Conservation (phyloP, 2,797 vertebrate genomes). For the Lepus oiostolus region DNA sequence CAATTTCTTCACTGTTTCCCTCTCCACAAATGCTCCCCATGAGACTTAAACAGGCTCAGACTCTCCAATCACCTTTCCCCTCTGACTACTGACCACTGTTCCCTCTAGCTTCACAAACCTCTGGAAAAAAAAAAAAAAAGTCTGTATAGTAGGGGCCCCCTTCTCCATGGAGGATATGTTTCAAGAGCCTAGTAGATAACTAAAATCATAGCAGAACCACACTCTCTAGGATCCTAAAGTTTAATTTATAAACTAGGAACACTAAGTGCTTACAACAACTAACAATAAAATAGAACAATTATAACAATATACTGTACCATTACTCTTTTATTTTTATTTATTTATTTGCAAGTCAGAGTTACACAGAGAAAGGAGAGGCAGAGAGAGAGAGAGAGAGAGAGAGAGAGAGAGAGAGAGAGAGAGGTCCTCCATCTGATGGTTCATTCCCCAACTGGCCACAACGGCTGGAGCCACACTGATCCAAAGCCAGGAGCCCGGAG, state of each 20-base stretch:
- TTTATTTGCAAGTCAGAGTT: too few species aligned
- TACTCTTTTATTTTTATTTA: too few species aligned
- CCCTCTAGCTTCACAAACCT: conserved; percentile 19
- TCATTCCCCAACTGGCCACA: too few species aligned
- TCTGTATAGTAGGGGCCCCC: neutral
- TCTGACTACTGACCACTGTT: neutral
- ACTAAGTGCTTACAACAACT: neutral
- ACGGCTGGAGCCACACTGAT: too few species aligned
- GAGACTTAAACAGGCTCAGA: conserved; percentile 1
- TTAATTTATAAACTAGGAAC: neutral
- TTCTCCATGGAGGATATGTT: neutral
- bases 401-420: too few species aligned
- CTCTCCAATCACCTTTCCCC: neutral
- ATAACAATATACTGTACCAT: neutral
- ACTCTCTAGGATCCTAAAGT: neutral
- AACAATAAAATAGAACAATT: neutral
- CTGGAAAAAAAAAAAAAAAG: conserved; percentile 40
- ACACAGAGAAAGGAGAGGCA: too few species aligned
- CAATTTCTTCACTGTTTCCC: neutral
- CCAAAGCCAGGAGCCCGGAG: too few species aligned
- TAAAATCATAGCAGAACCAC: neutral
- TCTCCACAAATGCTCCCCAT: conserved; percentile 12
- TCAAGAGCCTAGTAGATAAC: neutral
- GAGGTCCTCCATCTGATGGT: too few species aligned
- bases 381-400: too few species aligned